These are phyloP conservation scores for Agriopis leucophaearia DNA, from an alignment of 2,888 invertebrate genomes.

Conservation along the genomic window DNA sequence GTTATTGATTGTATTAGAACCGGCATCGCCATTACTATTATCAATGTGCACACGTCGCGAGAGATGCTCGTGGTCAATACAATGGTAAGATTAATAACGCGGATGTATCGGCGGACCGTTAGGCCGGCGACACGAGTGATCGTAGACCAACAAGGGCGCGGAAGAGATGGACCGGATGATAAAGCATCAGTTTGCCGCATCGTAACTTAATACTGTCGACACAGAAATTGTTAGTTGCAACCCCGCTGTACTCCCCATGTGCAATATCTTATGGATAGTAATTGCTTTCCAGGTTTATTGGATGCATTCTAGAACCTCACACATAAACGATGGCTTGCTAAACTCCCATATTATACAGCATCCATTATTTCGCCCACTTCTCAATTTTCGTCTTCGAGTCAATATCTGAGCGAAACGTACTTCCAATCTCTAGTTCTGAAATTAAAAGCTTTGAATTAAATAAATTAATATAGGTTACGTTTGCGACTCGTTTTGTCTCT, in stretches of 20 bases:
- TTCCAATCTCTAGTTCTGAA: background rate
- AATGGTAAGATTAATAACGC: conserved; percentile 84
- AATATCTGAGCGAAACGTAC: background rate
- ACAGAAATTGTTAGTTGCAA: conserved; percentile 80
- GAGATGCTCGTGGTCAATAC: conserved; percentile 78
- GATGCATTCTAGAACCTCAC: conserved; percentile 67
- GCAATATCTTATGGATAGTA: conserved; percentile 72
- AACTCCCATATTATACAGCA: conserved; percentile 37
- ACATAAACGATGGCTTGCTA: conserved; percentile 26
- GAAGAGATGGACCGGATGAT: conserved; percentile 84
- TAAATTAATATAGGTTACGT: background rate
- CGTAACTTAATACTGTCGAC: conserved; percentile 82
- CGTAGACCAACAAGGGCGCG: conserved; percentile 82
- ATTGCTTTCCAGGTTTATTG: conserved; percentile 71
- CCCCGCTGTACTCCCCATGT: conserved; percentile 63
- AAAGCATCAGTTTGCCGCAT: conserved; percentile 77
- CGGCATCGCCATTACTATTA: conserved; percentile 77
- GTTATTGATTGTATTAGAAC: conserved; percentile 77
- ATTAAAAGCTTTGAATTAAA: background rate
- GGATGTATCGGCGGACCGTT: conserved; percentile 78
- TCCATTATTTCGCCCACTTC: conserved; percentile 24
- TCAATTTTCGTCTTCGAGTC: conserved; percentile 1
- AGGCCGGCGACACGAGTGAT: conserved; percentile 79
- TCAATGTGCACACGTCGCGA: conserved; percentile 80
- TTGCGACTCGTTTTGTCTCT: background rate